Evolutionary conservation across 2,888 invertebrate species (phyloP), one percentile per base, ranked within the genome.

Genomic region (Drosophila anomelani): DNA sequence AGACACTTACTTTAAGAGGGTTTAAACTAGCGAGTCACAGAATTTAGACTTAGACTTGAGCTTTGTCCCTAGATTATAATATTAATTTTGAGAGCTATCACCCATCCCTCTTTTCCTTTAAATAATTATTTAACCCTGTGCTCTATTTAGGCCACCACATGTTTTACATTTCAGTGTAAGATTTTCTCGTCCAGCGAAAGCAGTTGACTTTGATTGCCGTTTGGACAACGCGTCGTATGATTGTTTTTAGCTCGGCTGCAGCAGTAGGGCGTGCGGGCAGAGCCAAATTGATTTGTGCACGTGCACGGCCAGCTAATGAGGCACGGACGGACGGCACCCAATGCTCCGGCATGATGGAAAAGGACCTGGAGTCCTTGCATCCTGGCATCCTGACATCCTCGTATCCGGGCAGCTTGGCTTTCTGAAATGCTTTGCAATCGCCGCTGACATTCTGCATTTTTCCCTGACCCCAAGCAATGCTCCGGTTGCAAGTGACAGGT

Each of bases 281-380:
- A 49, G 17, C 75, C 69, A 88, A 88, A 84, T 84, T 84, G 84
- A 84, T 84, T 88, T 88, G 81, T 81, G 87, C 84, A 84, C 84
- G 86, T 84, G 84, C 79, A 73, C 79, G 62, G 88, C 75, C 83
- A 86, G 75, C 79, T 88, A 84, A 84, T 84, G 86, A 88, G 88
- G 51, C 60, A 47, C 36, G 56, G 34, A 57, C 60, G 15, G 3
- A 17, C 60, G 15, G 2, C 13, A 41, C 29, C 62, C 71, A 61
- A 54, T 64, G 67, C 73, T 34, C 29, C 43, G 20, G 20, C 17
- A 32, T 46, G 49, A 39, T 60, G 51, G 51, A 51, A 36, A 34
- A 36, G 51, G 51, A 20, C 51, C 32, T 26, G 43, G 10, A n/a
- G n/a, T 39, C 49, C 55, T 44, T 8, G 44, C 44, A 23, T 15